These are phyloP conservation scores for Peribatodes rhomboidaria DNA, from an alignment of 2,888 invertebrate species.

Conservation along the genomic window DNA sequence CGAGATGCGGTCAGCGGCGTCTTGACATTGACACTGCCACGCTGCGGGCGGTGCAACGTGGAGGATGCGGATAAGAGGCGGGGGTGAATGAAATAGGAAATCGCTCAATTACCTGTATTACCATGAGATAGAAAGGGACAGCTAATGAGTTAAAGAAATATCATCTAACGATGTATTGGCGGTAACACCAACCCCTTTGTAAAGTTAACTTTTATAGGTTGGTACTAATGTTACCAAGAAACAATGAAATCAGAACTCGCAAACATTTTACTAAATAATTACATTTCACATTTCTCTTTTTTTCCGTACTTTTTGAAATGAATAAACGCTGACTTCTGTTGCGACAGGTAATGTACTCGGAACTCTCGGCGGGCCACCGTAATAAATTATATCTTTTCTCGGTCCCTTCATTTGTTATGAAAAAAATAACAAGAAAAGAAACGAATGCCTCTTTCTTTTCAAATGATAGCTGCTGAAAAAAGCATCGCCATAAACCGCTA, in stretches of 20 bases:
- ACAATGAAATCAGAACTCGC: constrained; percentile 16
- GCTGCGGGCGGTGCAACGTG: too few species aligned
- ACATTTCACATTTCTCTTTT: constrained; percentile 39
- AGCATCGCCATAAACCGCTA: constrained; percentile 7
- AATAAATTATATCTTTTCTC: constrained; percentile 63
- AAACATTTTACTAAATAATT: constrained; percentile 22
- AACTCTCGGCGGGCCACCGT: constrained; percentile 54
- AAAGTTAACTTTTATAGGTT: constrained; percentile 11
- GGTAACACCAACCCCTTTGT: constrained; percentile 13
- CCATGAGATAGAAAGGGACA: too few species aligned
- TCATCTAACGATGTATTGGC: too few species aligned
- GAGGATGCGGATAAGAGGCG: too few species aligned
- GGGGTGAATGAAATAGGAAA: too few species aligned
- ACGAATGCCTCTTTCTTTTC: constrained; percentile 12
- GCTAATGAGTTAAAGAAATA: too few species aligned
- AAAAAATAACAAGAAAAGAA: constrained; percentile 48
- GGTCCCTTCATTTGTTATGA: constrained; percentile 56
- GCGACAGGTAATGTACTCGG: constrained; percentile 51
- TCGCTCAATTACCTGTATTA: too few species aligned
- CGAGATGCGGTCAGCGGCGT: too few species aligned
- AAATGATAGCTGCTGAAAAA: constrained; percentile 7
- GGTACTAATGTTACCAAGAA: constrained; percentile 20
- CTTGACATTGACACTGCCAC: too few species aligned
- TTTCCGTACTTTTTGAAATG: constrained; percentile 35
- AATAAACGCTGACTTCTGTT: constrained; percentile 48